phyloP scores from a whole-genome alignment of 2,113 vertebrate genomes.

The Oreotragus oreotragus region DNA sequence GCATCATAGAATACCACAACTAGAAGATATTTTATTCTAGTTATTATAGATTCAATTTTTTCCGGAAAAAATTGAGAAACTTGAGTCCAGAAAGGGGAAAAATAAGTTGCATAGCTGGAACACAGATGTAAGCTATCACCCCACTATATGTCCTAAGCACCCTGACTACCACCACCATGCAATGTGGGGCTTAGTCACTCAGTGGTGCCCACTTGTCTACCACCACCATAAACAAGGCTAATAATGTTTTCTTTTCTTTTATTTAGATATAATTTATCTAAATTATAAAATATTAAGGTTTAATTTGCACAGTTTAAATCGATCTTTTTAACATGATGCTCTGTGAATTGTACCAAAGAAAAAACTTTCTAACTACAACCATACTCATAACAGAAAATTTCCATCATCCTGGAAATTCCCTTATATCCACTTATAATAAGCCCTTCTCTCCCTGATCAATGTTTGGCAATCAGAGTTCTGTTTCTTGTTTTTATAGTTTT shows the following conservation, averaged over 20 bases:
- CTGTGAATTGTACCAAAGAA: not conserved
- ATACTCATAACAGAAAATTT: not conserved
- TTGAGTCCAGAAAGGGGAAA: not conserved
- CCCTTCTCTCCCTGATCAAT: not conserved
- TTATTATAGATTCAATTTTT: not conserved
- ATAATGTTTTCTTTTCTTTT: not conserved
- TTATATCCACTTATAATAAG: not conserved
- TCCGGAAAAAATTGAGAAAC: not conserved
- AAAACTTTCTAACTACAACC: not conserved
- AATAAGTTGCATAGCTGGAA: not conserved
- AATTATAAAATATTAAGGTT: not conserved
- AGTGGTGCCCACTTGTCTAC: not conserved
- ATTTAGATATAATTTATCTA: not conserved
- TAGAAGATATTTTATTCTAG: not conserved
- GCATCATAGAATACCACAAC: not conserved
- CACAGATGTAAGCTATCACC: not conserved
- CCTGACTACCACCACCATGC: not conserved
- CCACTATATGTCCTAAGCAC: not conserved
- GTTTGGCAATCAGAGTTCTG: not conserved
- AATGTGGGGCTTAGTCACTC: not conserved
- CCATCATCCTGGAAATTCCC: not conserved
- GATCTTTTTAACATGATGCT: not conserved
- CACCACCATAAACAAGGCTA: not conserved
- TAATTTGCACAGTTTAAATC: not conserved
- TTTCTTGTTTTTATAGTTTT: not conserved